Conservation (phyloP, 2,797 vertebrate species). For the Chrysocyon brachyurus region DNA sequence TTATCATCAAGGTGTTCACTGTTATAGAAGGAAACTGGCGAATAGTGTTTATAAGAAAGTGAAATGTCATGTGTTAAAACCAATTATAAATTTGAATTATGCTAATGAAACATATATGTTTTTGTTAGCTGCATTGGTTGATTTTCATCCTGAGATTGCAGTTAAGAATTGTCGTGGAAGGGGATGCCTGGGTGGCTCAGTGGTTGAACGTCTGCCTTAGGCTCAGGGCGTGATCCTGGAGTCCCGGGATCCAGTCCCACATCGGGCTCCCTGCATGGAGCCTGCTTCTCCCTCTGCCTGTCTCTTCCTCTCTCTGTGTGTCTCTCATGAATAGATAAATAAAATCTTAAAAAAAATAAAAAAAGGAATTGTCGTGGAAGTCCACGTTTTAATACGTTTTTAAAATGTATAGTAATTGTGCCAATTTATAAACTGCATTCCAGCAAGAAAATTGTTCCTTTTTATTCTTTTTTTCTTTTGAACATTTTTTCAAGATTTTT, state of each 20-base stretch:
- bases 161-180: neutral
- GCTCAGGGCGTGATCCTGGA: neutral
- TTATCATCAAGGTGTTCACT: slow-evolving; percentile 25
- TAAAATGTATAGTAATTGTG: neutral
- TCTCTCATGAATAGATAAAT: neutral
- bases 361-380: neutral
- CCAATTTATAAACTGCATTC: neutral
- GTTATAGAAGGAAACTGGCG: slow-evolving; percentile 8
- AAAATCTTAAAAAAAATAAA: neutral
- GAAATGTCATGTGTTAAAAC: neutral
- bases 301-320: neutral
- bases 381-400: neutral
- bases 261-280: neutral
- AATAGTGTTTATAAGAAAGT: slow-evolving; percentile 8
- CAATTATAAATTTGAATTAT: slow-evolving; percentile 31
- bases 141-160: neutral
- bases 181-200: neutral
- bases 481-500: neutral
- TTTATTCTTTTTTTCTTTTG: neutral
- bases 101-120: neutral
- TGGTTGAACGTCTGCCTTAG: neutral
- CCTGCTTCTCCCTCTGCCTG: neutral
- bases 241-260: neutral
- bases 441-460: neutral
- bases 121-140: neutral